These are phyloP conservation scores for Sparidentex hasta DNA, from an alignment of 2,797 vertebrate genomes.

Conservation along the genomic window DNA sequence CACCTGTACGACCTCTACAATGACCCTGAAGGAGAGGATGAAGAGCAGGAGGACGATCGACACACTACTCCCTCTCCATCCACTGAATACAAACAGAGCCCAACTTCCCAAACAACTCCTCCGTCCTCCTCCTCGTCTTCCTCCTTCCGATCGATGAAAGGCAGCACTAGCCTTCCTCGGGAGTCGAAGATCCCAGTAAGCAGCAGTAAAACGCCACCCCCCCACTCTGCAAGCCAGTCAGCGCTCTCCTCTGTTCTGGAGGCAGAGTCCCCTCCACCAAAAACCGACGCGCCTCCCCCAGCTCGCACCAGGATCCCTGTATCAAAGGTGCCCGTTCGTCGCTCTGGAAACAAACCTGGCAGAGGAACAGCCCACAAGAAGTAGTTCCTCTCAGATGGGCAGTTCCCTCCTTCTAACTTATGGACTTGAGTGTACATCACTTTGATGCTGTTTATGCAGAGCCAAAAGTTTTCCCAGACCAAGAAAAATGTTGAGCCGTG, in stretches of 20 bases:
- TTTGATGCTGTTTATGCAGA: slow-evolving; percentile 57
- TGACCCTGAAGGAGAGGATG: slow-evolving; percentile 83
- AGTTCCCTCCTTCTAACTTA: slow-evolving; percentile 6
- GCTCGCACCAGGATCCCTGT: slow-evolving; percentile 96
- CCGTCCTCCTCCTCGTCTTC: slow-evolving; percentile 82
- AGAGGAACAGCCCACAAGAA: slow-evolving; percentile 91
- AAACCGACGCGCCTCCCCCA: slow-evolving; percentile 86
- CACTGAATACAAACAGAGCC: slow-evolving; percentile 87
- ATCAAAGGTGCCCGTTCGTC: slow-evolving; percentile 95
- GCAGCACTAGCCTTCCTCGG: slow-evolving; percentile 91
- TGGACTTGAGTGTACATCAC: slow-evolving; percentile 43
- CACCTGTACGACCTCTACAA: slow-evolving; percentile 93
- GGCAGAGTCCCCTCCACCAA: slow-evolving; percentile 84
- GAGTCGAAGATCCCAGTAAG: slow-evolving; percentile 98
- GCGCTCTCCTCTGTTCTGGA: slow-evolving; percentile 84
- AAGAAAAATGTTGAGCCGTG: slow-evolving; percentile 75
- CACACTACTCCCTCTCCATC: slow-evolving; percentile 84
- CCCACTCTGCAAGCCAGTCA: slow-evolving; percentile 90
- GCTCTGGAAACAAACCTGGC: slow-evolving; percentile 90
- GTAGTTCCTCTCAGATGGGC: slow-evolving; percentile 72
- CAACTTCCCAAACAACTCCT: slow-evolving; percentile 83
- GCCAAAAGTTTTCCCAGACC: slow-evolving; percentile 67
- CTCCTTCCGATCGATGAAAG: slow-evolving; percentile 90
- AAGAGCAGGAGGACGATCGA: slow-evolving; percentile 71
- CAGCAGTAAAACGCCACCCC: slow-evolving; percentile 89